A percentile compares a stretch with the other conserved stretches of the same genome.
Conservation (phyloP, 1,140 invertebrate species). For the Drosophila rhopaloa region DNA sequence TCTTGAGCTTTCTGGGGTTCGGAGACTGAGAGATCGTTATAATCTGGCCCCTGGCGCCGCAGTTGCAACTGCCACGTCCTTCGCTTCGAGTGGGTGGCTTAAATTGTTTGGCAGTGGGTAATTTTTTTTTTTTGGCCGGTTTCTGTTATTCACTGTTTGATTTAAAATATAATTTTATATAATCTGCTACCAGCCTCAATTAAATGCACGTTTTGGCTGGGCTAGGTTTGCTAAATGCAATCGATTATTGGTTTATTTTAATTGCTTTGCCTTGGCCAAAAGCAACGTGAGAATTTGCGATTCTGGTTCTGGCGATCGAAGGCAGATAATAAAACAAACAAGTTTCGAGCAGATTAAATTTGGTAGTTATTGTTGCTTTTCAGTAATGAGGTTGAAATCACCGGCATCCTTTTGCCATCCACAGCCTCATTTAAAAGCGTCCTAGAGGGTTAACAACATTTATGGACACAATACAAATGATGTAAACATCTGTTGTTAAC, state of each 20-base stretch:
- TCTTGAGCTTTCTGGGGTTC: conserved; percentile 20
- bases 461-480: conserved; percentile 57
- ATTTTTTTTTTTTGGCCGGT: conserved; percentile 45
- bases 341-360: conserved; percentile 11
- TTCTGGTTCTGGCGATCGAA: conserved; percentile 30
- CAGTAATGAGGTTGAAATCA: neutral
- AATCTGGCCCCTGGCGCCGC: conserved; percentile 73
- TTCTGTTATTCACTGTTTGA: conserved; percentile 66
- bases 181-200: conserved; percentile 77
- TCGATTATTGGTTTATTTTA: conserved; percentile 79
- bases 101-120: conserved; percentile 43
- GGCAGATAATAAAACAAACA: conserved; percentile 27
- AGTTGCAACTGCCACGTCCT: conserved; percentile 75
- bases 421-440: conserved; percentile 4
- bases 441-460: conserved; percentile 14
- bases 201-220: conserved; percentile 77
- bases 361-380: neutral
- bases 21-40: conserved; percentile 75
- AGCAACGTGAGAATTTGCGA: conserved; percentile 63
- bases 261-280: conserved; percentile 70
- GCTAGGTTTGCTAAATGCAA: conserved; percentile 65
- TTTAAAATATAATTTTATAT: conserved; percentile 83
- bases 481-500: conserved; percentile 76
- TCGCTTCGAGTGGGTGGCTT: conserved; percentile 72
- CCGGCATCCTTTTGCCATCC: neutral